phyloP scores from a whole-genome alignment of 37 sponge, comb jelly and placozoan genomes.

The Cliona cf. orientalis region DNA sequence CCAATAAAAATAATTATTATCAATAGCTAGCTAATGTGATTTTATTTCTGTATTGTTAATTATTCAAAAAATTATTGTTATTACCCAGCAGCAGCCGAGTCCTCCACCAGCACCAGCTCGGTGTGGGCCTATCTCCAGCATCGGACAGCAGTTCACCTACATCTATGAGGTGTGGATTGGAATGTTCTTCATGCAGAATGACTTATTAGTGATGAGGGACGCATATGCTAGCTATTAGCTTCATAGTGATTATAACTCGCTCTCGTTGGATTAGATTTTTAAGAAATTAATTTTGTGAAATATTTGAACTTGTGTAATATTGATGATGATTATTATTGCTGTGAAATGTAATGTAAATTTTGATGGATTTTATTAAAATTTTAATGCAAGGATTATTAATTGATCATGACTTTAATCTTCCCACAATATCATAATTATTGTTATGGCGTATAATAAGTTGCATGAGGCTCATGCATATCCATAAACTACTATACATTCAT shows the following conservation, averaged over 20 bases:
- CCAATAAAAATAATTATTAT: background rate
- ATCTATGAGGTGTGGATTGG: slow-evolving; percentile 23
- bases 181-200: slow-evolving; percentile 8
- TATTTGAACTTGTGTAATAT: background rate
- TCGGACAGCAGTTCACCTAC: slow-evolving; percentile 4
- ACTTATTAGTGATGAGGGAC: slow-evolving; percentile 2
- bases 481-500: too few species aligned
- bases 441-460: too few species aligned
- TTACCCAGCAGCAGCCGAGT: background rate
- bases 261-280: background rate
- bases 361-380: background rate
- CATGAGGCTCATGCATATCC: too few species aligned
- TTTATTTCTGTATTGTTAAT: background rate
- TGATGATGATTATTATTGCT: too few species aligned
- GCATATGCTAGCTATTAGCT: background rate
- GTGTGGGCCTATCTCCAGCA: background rate
- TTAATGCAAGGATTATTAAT: background rate
- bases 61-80: background rate
- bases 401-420: too few species aligned
- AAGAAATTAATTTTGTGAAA: slow-evolving; percentile 9
- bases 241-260: background rate
- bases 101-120: background rate
- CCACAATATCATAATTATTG: too few species aligned
- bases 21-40: background rate
- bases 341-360: background rate